A percentile compares a stretch with the other conserved stretches of the same genome.
These are phyloP conservation scores for Eupithecia tripunctaria DNA, from an alignment of 2,888 invertebrate species.

Conservation along the genomic window DNA sequence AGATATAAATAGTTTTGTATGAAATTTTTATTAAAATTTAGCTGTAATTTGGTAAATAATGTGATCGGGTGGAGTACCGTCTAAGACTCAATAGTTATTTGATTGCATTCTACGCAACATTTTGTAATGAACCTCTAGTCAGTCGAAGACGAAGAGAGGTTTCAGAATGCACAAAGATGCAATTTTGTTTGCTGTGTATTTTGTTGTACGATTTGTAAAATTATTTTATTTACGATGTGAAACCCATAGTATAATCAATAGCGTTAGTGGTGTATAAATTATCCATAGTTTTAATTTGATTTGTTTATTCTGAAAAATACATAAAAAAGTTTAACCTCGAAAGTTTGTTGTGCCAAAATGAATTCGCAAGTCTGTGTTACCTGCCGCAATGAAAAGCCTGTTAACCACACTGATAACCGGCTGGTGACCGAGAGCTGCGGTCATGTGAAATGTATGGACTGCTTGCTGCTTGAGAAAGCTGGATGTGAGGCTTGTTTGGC, in stretches of 20 bases:
- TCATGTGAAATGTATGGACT: constrained; percentile 89
- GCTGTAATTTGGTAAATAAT: background rate
- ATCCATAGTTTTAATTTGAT: constrained; percentile 10
- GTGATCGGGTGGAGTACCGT: background rate
- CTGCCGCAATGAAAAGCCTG: constrained; percentile 82
- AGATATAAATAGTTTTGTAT: background rate
- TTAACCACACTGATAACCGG: constrained; percentile 84
- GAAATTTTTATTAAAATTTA: background rate
- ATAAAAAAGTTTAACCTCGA: constrained; percentile 52
- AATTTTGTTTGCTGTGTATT: constrained; percentile 37
- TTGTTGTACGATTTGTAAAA: constrained; percentile 22
- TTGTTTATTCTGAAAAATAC: constrained; percentile 23
- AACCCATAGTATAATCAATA: constrained; percentile 19
- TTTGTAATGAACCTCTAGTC: background rate
- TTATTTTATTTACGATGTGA: constrained; percentile 43
- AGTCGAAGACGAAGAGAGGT: background rate
- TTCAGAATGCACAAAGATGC: constrained; percentile 48
- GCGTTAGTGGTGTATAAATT: constrained; percentile 17
- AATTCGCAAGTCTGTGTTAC: constrained; percentile 84
- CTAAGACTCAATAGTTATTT: background rate
- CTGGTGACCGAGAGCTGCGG: constrained; percentile 90
- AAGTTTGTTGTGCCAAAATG: constrained; percentile 65
- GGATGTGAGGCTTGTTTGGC: constrained; percentile 85
- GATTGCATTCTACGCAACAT: background rate
- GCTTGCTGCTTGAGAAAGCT: constrained; percentile 87